Evolutionary conservation across 2,888 invertebrate species (phyloP), one percentile per base, ranked within the genome.

Genomic region (Mongoloraphidia duomilia): DNA sequence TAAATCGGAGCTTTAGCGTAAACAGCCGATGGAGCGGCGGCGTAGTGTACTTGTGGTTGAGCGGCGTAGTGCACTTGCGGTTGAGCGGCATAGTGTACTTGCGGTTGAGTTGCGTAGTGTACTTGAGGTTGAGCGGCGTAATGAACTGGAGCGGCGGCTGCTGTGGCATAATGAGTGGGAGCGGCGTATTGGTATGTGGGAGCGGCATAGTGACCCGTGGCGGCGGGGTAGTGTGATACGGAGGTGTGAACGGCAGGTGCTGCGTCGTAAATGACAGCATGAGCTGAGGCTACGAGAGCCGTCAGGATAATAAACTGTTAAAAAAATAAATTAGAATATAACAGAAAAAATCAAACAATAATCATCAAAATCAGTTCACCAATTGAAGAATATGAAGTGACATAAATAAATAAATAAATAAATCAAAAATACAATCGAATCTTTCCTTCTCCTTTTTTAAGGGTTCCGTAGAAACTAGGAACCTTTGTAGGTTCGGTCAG

Each of bases 1-100:
- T 38, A n/a, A 13, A 38, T 42, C 42, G 14, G 33, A n/a, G 61
- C 26, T 54, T 44, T 51, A 56, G 52, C 56, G 38, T 46, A 51
- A 51, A 53, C 53, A 13, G 47, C 52, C 42, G 53, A 42, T 33
- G 42, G 42, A 17, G 4, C 14, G 42, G n/a, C 17, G 17, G 42
- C 42, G n/a, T 39, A 9, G n/a, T 39, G 40, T 9, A 14, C 12
- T 39, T 39, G 40, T 39, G 40, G 40, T 39, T 39, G 12, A 9
- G 40, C 40, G 40, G 11, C 14, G 4, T 26, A 26, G 6, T 26
- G 26, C 1, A 26, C 26, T 26, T 26, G 26, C 6, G 26, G 38
- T 26, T 17, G 34, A 34, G 13, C 12, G 9, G 36, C 44, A 14
- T 36, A 17, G n/a, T 39, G 40, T 14, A 39, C 40, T 26, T 26